Conservation (phyloP, 2,797 vertebrate species). For the Pipistrellus pipistrellus region DNA sequence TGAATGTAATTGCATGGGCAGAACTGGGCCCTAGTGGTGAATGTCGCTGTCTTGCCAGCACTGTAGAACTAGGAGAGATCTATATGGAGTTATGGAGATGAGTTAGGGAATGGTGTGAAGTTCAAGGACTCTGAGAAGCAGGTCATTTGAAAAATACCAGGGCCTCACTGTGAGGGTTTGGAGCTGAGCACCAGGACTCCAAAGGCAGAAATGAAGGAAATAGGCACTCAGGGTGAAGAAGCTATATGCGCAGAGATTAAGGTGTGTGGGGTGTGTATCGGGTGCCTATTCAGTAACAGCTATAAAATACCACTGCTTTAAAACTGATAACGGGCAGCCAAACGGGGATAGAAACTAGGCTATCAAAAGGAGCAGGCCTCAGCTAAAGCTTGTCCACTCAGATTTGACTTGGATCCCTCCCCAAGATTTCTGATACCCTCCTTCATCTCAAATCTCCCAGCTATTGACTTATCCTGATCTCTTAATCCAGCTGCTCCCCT, state of each 20-base stretch:
- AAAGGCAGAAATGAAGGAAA: background rate
- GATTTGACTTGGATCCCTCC: background rate
- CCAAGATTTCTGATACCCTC: background rate
- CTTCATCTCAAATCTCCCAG: background rate
- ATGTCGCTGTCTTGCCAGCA: background rate
- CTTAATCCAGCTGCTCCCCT: background rate
- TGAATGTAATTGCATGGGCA: background rate
- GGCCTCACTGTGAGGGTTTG: background rate
- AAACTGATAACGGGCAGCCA: background rate
- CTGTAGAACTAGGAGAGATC: background rate
- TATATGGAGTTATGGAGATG: background rate
- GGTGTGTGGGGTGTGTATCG: background rate
- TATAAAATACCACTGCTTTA: background rate
- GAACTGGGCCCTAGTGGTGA: background rate
- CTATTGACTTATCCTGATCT: background rate
- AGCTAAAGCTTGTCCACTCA: background rate
- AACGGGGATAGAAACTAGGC: background rate
- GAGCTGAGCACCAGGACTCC: background rate
- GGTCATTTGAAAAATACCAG: background rate
- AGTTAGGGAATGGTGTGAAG: conserved; percentile 32
- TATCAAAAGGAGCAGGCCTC: background rate
- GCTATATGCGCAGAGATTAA: background rate
- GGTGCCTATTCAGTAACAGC: background rate
- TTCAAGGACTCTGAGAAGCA: background rate
- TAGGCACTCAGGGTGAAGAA: background rate